These are phyloP conservation scores for Parazoanthus swiftii DNA, from an alignment of 92 coral and sea anemone genomes.

Conservation along the genomic window DNA sequence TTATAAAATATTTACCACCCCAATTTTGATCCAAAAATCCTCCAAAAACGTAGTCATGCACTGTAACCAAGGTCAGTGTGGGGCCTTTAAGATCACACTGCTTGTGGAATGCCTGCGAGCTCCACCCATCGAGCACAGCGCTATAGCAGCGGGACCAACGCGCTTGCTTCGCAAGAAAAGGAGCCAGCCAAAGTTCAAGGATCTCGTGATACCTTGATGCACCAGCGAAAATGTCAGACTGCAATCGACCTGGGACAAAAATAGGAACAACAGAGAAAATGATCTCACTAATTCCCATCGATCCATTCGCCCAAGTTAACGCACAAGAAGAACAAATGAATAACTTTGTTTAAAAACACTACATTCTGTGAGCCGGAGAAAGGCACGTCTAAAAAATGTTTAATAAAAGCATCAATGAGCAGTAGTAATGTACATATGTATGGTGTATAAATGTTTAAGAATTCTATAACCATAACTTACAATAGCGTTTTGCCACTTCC, in stretches of 20 bases:
- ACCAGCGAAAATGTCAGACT: slow-evolving; percentile 5
- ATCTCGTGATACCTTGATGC: not conserved
- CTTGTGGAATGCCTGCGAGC: slow-evolving; percentile 5
- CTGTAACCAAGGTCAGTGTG: slow-evolving; percentile 21
- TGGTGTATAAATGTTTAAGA: no score
- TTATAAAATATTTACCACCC: slow-evolving; percentile 1
- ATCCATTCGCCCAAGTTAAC: no score
- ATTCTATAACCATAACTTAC: no score
- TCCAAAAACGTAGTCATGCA: not conserved
- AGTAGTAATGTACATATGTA: no score
- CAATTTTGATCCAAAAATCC: slow-evolving; percentile 21
- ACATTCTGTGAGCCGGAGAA: no score
- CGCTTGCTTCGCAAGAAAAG: not conserved
- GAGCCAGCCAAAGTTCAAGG: not conserved
- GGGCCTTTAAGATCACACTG: slow-evolving; percentile 29
- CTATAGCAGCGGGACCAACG: slow-evolving; percentile 12
- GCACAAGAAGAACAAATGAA: no score
- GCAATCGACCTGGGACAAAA: slow-evolving; percentile 1
- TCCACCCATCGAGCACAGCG: slow-evolving; percentile 16
- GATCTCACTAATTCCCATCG: no score
- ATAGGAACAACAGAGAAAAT: not conserved
- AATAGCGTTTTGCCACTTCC: no score
- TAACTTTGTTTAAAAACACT: no score
- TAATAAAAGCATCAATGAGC: no score
- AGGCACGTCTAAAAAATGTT: no score